phyloP scores from a whole-genome alignment of 1,140 invertebrate species.

The Drosophila gunungcola region DNA sequence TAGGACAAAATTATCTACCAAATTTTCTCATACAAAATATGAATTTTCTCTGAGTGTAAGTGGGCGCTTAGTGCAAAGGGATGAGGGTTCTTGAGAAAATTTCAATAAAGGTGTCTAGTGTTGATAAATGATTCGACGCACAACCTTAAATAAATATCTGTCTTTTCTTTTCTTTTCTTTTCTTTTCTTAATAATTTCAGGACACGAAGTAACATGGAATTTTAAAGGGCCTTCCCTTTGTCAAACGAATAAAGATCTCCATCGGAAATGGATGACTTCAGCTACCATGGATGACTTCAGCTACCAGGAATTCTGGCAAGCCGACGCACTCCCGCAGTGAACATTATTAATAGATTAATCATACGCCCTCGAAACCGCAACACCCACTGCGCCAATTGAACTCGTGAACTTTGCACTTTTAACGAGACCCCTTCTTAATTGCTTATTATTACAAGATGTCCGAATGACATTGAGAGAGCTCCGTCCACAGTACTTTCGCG shows the following conservation, averaged over 20 bases:
- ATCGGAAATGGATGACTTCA: constrained; percentile 25
- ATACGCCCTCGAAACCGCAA: constrained; percentile 56
- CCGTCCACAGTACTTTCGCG: neutral
- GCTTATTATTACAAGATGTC: constrained; percentile 28
- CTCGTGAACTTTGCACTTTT: constrained; percentile 32
- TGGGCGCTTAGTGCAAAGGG: neutral
- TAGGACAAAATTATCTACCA: too few species aligned
- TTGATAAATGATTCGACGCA: constrained; percentile 70
- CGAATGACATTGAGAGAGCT: constrained; percentile 12
- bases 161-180: too few species aligned
- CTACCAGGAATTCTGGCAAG: constrained; percentile 17
- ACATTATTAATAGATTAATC: constrained; percentile 63
- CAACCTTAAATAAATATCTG: constrained; percentile 26
- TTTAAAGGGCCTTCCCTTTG: constrained; percentile 16
- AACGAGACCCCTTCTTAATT: constrained; percentile 40
- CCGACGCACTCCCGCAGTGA: constrained; percentile 1
- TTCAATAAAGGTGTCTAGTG: constrained; percentile 72
- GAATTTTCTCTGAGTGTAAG: neutral
- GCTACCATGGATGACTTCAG: constrained; percentile 33
- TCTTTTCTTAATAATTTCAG: constrained; percentile 10
- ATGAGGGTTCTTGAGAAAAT: constrained; percentile 23
- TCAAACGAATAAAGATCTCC: constrained; percentile 4
- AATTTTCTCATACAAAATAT: neutral
- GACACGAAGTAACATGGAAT: constrained; percentile 2
- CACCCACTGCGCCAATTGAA: constrained; percentile 37